Conservation (phyloP, 2,888 invertebrate genomes). For the Drosophila mimica region DNA sequence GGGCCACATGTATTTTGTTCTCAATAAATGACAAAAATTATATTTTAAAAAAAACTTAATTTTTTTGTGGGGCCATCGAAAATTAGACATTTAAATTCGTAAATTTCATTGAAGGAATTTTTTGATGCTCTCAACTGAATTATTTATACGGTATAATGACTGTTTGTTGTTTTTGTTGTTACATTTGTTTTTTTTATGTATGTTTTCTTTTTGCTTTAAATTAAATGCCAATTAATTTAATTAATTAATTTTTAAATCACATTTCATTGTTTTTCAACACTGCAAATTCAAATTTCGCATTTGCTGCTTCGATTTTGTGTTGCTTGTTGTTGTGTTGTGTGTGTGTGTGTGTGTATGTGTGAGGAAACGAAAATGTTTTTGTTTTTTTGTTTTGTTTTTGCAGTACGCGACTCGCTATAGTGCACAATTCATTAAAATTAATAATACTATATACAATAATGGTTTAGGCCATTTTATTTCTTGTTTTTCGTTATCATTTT, state of each 20-base stretch:
- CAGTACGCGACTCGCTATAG: conserved; percentile 62
- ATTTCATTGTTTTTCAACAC: conserved; percentile 83
- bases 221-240: conserved; percentile 82
- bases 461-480: conserved; percentile 60
- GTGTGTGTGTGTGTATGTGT: conserved; percentile 61
- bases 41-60: conserved; percentile 8
- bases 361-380: conserved; percentile 69
- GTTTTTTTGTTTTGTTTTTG: conserved; percentile 31
- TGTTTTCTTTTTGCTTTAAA: conserved; percentile 60
- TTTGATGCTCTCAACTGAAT: conserved; percentile 69
- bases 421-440: conserved; percentile 76
- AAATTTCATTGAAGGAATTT: conserved; percentile 80
- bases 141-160: conserved; percentile 75
- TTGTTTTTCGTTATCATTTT: conserved; percentile 20
- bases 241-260: conserved; percentile 83
- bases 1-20: conserved; percentile 34
- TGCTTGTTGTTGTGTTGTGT: conserved; percentile 59
- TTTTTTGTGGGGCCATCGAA: conserved; percentile 45
- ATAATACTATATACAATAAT: conserved; percentile 83
- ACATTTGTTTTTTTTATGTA: conserved; percentile 42
- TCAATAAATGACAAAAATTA: conserved; percentile 26
- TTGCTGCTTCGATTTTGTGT: conserved; percentile 63
- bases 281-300: conserved; percentile 66
- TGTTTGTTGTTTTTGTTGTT: conserved; percentile 66
- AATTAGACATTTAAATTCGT: conserved; percentile 75